phyloP scores from a whole-genome alignment of 2,113 vertebrate genomes.

The Artemisiospiza belli region DNA sequence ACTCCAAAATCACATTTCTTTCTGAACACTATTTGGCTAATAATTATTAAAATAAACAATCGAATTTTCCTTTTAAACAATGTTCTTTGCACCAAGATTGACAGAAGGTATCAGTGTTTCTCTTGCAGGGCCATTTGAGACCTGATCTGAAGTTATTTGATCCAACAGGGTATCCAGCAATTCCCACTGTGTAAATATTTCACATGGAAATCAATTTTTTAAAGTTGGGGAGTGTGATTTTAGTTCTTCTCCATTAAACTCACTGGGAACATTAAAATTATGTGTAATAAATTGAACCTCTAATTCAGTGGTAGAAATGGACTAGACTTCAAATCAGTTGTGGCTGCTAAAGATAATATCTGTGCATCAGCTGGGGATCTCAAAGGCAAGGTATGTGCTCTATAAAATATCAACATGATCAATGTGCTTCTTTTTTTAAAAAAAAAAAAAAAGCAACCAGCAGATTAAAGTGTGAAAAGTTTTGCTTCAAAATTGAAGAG shows the following conservation, averaged over 20 bases:
- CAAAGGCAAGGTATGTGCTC: background rate
- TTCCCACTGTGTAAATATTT: constrained; percentile 6
- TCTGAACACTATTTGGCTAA: background rate
- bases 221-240: background rate
- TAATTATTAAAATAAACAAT: background rate
- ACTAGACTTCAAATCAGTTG: background rate
- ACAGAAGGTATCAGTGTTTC: background rate
- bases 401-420: background rate
- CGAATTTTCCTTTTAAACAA: background rate
- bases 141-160: background rate
- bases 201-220: background rate
- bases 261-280: background rate
- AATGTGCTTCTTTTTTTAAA: background rate
- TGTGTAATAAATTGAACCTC: background rate
- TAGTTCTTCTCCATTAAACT: background rate
- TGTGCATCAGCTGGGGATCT: background rate
- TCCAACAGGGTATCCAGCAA: background rate
- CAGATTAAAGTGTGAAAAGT: background rate
- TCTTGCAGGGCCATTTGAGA: background rate
- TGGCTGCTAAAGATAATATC: background rate
- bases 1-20: background rate
- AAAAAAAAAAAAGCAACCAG: background rate
- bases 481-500: background rate
- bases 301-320: background rate
- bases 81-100: background rate